Evolutionary conservation across 2,888 invertebrate genomes (phyloP).

Genomic region (Philhelius pedissequus): DNA sequence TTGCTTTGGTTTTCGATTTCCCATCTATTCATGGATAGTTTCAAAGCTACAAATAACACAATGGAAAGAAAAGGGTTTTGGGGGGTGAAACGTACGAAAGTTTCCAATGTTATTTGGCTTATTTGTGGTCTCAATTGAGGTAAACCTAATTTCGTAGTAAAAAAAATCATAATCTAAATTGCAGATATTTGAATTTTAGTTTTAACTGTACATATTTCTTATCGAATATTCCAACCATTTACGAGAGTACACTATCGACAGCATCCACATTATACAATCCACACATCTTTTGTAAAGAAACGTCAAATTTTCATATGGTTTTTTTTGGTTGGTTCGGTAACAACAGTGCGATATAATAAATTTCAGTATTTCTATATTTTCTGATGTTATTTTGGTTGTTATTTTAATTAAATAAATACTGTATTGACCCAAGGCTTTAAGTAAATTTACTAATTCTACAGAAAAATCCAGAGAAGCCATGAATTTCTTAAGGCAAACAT

Average conservation of each 20-base stretch:
- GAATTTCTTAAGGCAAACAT: slow-evolving; percentile 77
- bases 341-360: not conserved
- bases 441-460: not conserved
- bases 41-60: no score
- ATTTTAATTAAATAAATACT: not conserved
- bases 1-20: no score
- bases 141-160: no score
- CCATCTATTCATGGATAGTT: no score
- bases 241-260: not conserved
- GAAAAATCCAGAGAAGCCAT: slow-evolving; percentile 64
- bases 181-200: not conserved
- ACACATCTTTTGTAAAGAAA: slow-evolving; percentile 42
- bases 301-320: slow-evolving; percentile 26
- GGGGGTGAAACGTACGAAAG: no score
- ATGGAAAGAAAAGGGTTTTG: no score
- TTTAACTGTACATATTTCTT: not conserved
- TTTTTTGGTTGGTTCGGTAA: slow-evolving; percentile 18
- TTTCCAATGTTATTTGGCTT: no score
- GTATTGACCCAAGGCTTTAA: not conserved
- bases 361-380: not conserved
- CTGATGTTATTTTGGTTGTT: not conserved
- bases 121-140: no score
- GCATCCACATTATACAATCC: not conserved
- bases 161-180: no score
- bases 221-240: not conserved